Conservation (phyloP, 2,113 vertebrate genomes). For the Gopherus flavomarginatus region DNA sequence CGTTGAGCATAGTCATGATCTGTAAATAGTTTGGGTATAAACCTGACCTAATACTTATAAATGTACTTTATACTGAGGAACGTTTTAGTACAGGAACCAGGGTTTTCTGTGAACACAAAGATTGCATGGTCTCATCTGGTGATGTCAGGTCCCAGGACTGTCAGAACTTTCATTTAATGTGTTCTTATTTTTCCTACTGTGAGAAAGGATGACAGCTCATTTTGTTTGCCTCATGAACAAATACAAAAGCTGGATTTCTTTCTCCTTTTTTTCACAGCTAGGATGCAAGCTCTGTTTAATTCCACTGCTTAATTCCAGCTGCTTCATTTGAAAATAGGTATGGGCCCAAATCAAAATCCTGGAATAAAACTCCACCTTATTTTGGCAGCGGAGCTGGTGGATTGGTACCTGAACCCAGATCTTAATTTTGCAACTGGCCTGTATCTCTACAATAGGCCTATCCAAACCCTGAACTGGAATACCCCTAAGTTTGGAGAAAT, state of each 20-base stretch:
- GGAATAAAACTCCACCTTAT: neutral
- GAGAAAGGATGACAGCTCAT: slow-evolving; percentile 56
- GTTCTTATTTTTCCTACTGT: slow-evolving; percentile 60
- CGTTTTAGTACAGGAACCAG: neutral
- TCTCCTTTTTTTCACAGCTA: neutral
- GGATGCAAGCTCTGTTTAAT: neutral
- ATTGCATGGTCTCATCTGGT: neutral
- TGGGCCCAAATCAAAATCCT: fast-evolving
- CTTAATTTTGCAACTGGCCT: neutral
- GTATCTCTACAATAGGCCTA: neutral
- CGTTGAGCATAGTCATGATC: neutral
- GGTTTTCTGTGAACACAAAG: fast-evolving
- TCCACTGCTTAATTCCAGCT: slow-evolving; percentile 48
- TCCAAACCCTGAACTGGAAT: neutral
- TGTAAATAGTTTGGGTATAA: neutral
- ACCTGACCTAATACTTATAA: neutral
- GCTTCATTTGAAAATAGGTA: slow-evolving; percentile 26
- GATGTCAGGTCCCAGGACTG: neutral
- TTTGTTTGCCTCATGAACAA: slow-evolving; percentile 63
- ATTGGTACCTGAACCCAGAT: neutral
- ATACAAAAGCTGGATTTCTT: slow-evolving; percentile 67
- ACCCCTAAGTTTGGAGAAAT: neutral
- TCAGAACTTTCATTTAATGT: slow-evolving; percentile 48
- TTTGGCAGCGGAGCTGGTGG: neutral
- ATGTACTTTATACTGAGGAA: neutral